A percentile compares a stretch with the other conserved stretches of the same genome.
Conservation (phyloP, 2,888 invertebrate genomes). For the Drosophila anomelani region DNA sequence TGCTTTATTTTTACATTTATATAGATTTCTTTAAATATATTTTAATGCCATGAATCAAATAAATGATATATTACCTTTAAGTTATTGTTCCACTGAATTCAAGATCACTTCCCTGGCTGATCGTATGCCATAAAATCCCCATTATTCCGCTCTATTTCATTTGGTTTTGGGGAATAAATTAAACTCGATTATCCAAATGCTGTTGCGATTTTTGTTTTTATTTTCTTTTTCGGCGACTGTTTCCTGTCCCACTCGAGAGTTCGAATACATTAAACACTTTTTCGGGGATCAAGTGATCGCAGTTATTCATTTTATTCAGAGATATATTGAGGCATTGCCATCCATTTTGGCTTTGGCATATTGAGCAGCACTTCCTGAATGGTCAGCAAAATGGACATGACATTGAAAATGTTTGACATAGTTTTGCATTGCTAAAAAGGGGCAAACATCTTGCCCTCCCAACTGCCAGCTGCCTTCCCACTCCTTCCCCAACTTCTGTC, state of each 20-base stretch:
- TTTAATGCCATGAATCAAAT: too few relatives aligned
- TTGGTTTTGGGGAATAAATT: conserved; percentile 25
- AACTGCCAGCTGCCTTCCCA: background rate
- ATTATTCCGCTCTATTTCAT: conserved; percentile 31
- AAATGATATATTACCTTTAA: background rate
- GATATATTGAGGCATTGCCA: background rate
- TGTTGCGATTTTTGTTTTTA: conserved; percentile 1
- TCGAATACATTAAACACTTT: conserved; percentile 48
- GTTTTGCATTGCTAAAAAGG: conserved; percentile 64
- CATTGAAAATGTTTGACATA: conserved; percentile 76
- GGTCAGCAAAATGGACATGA: conserved; percentile 43
- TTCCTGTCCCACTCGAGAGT: conserved; percentile 42
- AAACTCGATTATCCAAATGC: conserved; percentile 24
- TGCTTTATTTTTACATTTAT: background rate
- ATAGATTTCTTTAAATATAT: background rate
- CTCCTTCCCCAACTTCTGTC: background rate
- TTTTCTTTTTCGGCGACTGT: conserved; percentile 22
- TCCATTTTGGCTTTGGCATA: conserved; percentile 24
- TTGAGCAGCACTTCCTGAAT: conserved; percentile 46
- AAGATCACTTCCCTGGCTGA: conserved; percentile 9
- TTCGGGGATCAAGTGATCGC: conserved; percentile 55
- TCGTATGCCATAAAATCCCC: conserved; percentile 12
- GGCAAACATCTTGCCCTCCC: conserved; percentile 28
- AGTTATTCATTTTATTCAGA: conserved; percentile 69
- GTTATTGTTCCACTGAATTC: conserved; percentile 6